Evolutionary conservation across 2,888 invertebrate species (phyloP).

Genomic region (Halictus quadricinctus): DNA sequence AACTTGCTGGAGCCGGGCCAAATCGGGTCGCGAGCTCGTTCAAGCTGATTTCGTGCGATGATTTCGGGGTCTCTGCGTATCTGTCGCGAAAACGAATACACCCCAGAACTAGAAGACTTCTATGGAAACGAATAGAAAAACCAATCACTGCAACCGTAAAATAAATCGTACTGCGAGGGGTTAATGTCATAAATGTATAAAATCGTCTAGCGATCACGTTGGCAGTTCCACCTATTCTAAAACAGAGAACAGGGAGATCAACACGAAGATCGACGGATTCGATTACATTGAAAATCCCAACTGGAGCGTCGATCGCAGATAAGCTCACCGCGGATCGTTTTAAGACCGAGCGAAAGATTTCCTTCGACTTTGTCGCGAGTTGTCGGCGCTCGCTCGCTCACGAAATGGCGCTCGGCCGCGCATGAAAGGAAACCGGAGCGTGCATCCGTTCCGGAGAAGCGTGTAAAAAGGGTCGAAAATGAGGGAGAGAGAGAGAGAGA

Average conservation of each 20-base stretch:
- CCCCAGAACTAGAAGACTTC: background rate
- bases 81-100: background rate
- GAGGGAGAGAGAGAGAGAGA: too few species aligned
- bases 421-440: conserved; percentile 18
- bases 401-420: background rate
- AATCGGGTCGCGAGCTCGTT: conserved; percentile 23
- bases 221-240: too few species aligned
- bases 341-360: background rate
- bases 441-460: conserved; percentile 18
- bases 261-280: background rate
- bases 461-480: conserved; percentile 25
- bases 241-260: background rate
- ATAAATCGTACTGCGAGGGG: too few species aligned
- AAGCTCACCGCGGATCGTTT: background rate
- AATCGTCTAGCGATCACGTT: too few species aligned
- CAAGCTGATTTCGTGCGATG: conserved; percentile 18
- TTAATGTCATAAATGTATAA: too few species aligned
- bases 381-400: background rate
- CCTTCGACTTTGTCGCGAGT: conserved; percentile 7
- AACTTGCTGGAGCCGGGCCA: conserved; percentile 45
- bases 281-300: background rate
- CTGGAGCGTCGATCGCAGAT: background rate
- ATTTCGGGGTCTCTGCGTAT: conserved; percentile 5
- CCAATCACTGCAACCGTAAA: too few species aligned
- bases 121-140: background rate